phyloP scores from a whole-genome alignment of 2,113 vertebrate species.

The zebrafish (Danio rerio) region DNA sequence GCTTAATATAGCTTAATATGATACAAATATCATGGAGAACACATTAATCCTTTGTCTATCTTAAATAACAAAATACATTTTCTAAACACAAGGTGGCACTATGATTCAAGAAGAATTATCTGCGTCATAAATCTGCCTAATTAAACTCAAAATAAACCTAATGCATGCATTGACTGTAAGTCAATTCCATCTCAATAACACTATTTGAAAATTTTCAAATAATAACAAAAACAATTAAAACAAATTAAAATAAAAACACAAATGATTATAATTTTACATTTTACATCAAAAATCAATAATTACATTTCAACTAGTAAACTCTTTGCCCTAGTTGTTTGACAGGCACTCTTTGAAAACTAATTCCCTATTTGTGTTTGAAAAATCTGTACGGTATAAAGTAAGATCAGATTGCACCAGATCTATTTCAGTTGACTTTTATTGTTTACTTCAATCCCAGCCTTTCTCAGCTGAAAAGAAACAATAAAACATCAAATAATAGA shows the following conservation, averaged over 20 bases:
- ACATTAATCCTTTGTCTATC: background rate
- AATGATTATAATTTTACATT: background rate
- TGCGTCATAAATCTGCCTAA: background rate
- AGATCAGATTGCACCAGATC: constrained; percentile 25
- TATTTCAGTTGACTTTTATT: constrained; percentile 25
- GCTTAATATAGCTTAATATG: background rate
- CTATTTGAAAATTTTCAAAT: no score
- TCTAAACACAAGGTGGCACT: constrained; percentile 46
- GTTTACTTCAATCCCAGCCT: background rate
- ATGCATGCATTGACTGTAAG: no score
- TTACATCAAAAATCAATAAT: background rate
- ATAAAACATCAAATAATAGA: constrained; percentile 2
- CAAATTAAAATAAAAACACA: no score
- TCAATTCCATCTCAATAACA: no score
- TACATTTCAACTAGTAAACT: background rate
- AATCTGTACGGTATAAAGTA: background rate
- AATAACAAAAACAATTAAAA: no score
- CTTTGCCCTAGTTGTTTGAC: background rate
- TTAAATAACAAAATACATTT: background rate
- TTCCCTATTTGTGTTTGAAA: background rate
- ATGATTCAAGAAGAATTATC: background rate
- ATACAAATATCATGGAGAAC: background rate
- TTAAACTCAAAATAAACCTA: no score
- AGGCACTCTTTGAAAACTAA: background rate
- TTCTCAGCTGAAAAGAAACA: background rate